Percentiles rank a stretch among this genome's conserved stretches.
phyloP scores from a whole-genome alignment of 2,888 invertebrate genomes.

The Diloba caeruleocephala region DNA sequence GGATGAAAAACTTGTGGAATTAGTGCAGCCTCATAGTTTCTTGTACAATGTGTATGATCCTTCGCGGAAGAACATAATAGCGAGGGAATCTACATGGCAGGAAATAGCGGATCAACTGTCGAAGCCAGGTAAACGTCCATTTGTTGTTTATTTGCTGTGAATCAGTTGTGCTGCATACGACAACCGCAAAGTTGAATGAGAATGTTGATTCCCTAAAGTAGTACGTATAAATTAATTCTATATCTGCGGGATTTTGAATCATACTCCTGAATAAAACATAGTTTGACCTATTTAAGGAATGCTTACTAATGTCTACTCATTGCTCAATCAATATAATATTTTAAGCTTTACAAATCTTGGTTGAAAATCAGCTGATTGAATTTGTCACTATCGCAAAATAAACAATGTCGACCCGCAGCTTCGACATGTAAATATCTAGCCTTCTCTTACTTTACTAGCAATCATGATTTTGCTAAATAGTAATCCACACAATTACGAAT shows the following conservation, averaged over 20 bases:
- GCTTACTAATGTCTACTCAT: slow-evolving; percentile 10
- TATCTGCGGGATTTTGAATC: neutral
- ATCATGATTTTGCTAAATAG: no score
- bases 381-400: slow-evolving; percentile 27
- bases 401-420: slow-evolving; percentile 18
- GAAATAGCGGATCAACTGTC: slow-evolving; percentile 76
- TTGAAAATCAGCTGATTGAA: slow-evolving; percentile 47
- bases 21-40: slow-evolving; percentile 79
- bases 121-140: slow-evolving; percentile 75
- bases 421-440: slow-evolving; percentile 7
- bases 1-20: slow-evolving; percentile 77
- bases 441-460: neutral
- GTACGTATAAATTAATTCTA: neutral
- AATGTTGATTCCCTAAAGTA: slow-evolving; percentile 3
- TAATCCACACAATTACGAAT: no score
- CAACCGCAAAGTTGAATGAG: slow-evolving; percentile 53
- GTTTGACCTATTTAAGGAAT: slow-evolving; percentile 32
- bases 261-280: neutral
- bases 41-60: slow-evolving; percentile 79
- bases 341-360: slow-evolving; percentile 13
- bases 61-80: slow-evolving; percentile 80
- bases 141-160: slow-evolving; percentile 34
- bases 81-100: slow-evolving; percentile 81
- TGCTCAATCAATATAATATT: slow-evolving; percentile 24
- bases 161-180: slow-evolving; percentile 64